A percentile compares a stretch with the other conserved stretches of the same genome.
These are phyloP conservation scores for Phaonia tiefii DNA, from an alignment of 2,888 invertebrate species.

Conservation along the genomic window DNA sequence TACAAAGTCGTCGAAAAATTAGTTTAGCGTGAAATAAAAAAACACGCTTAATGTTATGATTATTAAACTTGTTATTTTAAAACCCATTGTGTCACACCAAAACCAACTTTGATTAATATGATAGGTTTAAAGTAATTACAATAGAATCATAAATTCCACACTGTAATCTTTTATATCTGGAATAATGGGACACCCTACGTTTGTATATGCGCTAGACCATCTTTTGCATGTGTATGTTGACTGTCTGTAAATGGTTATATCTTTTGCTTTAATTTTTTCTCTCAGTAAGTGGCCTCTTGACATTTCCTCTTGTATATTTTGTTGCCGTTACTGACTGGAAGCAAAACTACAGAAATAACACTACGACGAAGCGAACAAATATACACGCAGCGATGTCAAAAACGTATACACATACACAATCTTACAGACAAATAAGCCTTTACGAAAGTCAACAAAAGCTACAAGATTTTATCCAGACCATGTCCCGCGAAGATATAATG, in stretches of 20 bases:
- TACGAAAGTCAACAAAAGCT: slow-evolving; percentile 46
- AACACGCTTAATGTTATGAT: too few species aligned
- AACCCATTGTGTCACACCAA: too few species aligned
- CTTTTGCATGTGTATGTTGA: slow-evolving; percentile 22
- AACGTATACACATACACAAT: slow-evolving; percentile 34
- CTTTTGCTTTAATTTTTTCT: slow-evolving; percentile 41
- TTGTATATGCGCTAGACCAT: too few species aligned
- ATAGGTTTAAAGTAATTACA: too few species aligned
- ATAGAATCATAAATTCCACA: too few species aligned
- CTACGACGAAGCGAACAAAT: slow-evolving; percentile 8
- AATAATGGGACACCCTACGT: too few species aligned
- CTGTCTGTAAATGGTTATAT: slow-evolving; percentile 23
- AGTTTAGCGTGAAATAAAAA: too few species aligned
- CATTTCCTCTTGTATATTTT: slow-evolving; percentile 49
- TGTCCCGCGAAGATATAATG: slow-evolving; percentile 17
- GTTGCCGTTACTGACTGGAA: slow-evolving; percentile 41
- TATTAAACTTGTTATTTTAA: too few species aligned
- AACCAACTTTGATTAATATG: too few species aligned
- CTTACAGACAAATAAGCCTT: slow-evolving; percentile 47
- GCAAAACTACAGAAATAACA: slow-evolving; percentile 10
- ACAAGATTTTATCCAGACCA: slow-evolving; percentile 33
- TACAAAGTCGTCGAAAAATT: too few species aligned
- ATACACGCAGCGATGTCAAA: neutral
- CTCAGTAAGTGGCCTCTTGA: slow-evolving; percentile 58
- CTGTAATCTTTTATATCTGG: too few species aligned